These are phyloP conservation scores for Venustaconcha ellipsiformis DNA, from an alignment of 1,140 invertebrate species.

Conservation along the genomic window DNA sequence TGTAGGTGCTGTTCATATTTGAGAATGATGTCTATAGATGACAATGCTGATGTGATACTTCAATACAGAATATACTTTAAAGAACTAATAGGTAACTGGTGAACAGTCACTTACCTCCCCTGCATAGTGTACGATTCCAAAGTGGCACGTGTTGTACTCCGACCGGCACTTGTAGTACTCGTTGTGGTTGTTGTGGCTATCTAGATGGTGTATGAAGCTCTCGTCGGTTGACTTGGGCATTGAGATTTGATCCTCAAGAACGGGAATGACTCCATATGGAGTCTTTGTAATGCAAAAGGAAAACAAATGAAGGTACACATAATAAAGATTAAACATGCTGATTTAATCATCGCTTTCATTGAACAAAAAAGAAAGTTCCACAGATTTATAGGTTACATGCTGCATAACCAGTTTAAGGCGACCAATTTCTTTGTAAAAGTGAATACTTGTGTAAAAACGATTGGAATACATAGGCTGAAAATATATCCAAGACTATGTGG, in stretches of 20 bases:
- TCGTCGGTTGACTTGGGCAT: constrained; percentile 13
- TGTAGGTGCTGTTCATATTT: too few species aligned
- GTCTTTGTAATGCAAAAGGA: not conserved
- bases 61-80: not conserved
- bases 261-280: constrained; percentile 20
- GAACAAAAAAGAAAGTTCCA: too few species aligned
- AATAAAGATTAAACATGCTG: not conserved
- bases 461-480: too few species aligned
- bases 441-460: too few species aligned
- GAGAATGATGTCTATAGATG: too few species aligned
- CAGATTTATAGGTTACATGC: too few species aligned
- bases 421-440: too few species aligned
- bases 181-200: constrained; percentile 9
- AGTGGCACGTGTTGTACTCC: not conserved
- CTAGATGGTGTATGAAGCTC: constrained; percentile 11
- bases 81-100: not conserved
- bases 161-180: not conserved
- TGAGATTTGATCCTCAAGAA: constrained; percentile 7
- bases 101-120: constrained; percentile 15
- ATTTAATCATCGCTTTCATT: too few species aligned
- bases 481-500: too few species aligned
- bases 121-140: constrained; percentile 35
- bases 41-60: not conserved
- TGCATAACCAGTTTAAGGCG: too few species aligned
- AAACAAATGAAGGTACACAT: not conserved